Evolutionary conservation across 1,140 invertebrate species (phyloP), one percentile per base, ranked within the genome.

Genomic region (Araneus ventricosus): DNA sequence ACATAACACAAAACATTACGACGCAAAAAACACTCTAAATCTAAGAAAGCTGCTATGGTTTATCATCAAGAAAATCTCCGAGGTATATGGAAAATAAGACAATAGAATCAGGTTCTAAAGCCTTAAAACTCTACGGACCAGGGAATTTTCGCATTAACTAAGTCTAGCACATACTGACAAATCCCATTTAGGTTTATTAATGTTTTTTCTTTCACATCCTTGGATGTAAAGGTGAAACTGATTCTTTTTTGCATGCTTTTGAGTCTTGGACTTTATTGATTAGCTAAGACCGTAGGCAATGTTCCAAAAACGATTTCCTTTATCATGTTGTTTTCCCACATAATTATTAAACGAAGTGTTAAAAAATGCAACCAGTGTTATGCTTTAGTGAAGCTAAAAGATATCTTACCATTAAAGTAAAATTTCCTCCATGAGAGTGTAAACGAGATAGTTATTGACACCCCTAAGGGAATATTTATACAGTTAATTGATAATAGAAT

Each of bases 1-100:
- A 39, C 75, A 41, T 80, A 80, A 80, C 20, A 39, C 8, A 8
- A 80, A 80, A 34, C 37, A 41, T 80, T 80, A 80, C 75, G 75
- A 39, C 34, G 75, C 34, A 80, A 80, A 79, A 80, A 80, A 0
- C 39, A 39, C 75, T 80, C 63, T 67, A 30, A 67, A 67, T n/a
- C n/a, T 67, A 0, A 30, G 63, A 67, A 67, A 67, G 10, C 4
- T 8, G 8, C 75, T 14, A 24, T 34, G 39, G 37, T 80, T 80
- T 39, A 80, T 41, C 39, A 80, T 80, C 34, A 41, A 41, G 39
- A 3, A 39, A 39, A 80, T 80, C 34, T 41, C 39, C 30, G 39
- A 41, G 75, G 34, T 80, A 2, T 67, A 39, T 39, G 5, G 7
- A n/a, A n/a, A n/a, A n/a, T n/a, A n/a, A n/a, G n/a, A n/a, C n/a